Base-by-base conservation (phyloP, 64 coral and sea anemone genomes). In the Montipora sp. region DNA sequence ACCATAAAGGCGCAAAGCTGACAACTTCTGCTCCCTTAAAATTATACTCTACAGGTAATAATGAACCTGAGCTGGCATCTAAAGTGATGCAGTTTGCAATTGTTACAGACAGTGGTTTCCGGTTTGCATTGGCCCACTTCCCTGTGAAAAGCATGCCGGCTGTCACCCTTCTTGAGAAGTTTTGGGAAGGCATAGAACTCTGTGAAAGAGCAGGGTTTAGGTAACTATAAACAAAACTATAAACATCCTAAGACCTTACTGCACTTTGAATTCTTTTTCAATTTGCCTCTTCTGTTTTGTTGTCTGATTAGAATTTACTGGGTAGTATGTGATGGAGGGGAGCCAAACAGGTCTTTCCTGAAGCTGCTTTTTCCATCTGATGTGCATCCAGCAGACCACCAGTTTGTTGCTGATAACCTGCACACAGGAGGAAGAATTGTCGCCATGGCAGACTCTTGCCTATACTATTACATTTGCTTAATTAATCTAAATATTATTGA, bases 81-180 rank as follows among this genome's bases (percentile, higher is more conserved):
- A 81, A 92, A 69, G 81, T 78, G 3, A 11, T 92, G 5, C 90
- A 87, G 55, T 85, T 92, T 46, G 82, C 87, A 27, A 87, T 92
- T 67, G 23, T 92, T 21, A 75, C 81, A n/a, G 47, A 92, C 18
- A 87, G 36, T 77, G 90, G 90, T 13, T 92, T 92, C 69, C 20
- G 90, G 7, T 92, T 87, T 19, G 81, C 90, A 8, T 61, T 92
- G 63, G 81, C 90, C 73, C 92, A 93, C n/a, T 93, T 70, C 16
- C 92, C 92, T 10, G 88, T 84, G n/a, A 15, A 27, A 13, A 43
- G 73, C 88, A 72, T 43, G 18, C 44, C 75, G 80, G 50, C 83
- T 76, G 16, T 36, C 92, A 48, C 12, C 84, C 5, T 18, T 93
- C 11, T 88, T 81, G 15, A 53, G 51, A 2, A 45, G 80, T 1